phyloP scores from a whole-genome alignment of 1,140 invertebrate genomes.

The Scaptomyza montana region DNA sequence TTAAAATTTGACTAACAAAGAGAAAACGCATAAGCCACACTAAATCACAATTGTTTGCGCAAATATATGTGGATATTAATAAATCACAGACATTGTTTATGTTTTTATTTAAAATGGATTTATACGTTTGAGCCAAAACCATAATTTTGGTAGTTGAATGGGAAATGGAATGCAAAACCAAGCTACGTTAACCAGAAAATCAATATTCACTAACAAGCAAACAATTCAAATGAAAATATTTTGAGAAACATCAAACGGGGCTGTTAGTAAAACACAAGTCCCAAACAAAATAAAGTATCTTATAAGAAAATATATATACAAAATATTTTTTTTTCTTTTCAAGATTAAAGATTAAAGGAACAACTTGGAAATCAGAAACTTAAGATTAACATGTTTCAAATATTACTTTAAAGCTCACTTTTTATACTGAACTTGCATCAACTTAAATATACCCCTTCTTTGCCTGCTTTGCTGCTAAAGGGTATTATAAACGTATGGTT shows the following conservation, averaged over 20 bases:
- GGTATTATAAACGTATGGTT: not conserved
- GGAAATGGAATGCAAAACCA: not conserved
- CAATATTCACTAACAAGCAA: not conserved
- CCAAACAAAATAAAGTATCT: no score
- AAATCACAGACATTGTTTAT: not conserved
- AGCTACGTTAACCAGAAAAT: not conserved
- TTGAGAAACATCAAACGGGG: no score
- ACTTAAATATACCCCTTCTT: no score
- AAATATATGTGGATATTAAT: not conserved
- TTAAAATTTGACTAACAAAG: conserved; percentile 2
- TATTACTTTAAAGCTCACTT: no score
- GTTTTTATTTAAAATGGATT: not conserved
- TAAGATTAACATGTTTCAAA: no score
- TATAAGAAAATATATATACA: not conserved
- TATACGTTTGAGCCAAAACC: not conserved
- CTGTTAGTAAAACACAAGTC: no score
- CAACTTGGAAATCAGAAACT: no score
- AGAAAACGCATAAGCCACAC: not conserved
- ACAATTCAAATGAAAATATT: not conserved
- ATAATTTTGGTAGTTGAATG: conserved; percentile 14
- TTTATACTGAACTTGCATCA: no score
- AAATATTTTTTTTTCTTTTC: no score
- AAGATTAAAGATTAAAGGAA: no score
- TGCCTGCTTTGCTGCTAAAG: not conserved
- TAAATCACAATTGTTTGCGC: not conserved